Percentiles rank a stretch among this genome's conserved stretches.
phyloP scores from a whole-genome alignment of 2,113 vertebrate species.

The Myanophis thanlyinensis region DNA sequence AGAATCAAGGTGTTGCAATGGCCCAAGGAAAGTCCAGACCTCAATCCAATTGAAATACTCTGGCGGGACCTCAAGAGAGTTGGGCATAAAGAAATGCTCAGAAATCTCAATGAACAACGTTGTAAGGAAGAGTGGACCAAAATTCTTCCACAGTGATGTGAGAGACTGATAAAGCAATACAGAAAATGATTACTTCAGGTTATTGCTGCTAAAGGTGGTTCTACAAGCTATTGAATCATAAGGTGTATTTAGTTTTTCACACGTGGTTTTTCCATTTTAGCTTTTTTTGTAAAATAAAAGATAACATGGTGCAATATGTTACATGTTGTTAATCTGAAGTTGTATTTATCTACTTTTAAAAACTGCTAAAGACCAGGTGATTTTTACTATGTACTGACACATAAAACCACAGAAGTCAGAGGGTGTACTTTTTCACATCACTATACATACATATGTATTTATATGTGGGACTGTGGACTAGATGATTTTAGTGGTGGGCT shows the following conservation, averaged over 20 bases:
- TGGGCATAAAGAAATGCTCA: background rate
- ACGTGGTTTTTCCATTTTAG: background rate
- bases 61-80: background rate
- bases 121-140: background rate
- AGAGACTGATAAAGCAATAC: background rate
- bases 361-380: background rate
- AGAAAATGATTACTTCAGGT: background rate
- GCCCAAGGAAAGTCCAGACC: background rate
- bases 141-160: background rate
- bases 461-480: background rate
- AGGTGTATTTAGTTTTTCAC: background rate
- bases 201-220: background rate
- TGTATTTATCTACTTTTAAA: background rate
- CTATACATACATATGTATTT: background rate
- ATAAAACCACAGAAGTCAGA: background rate
- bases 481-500: background rate
- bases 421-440: background rate
- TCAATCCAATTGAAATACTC: background rate
- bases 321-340: background rate
- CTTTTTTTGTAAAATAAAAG: background rate
- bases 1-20: background rate
- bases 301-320: background rate
- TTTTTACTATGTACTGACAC: background rate
- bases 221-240: background rate
- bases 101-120: background rate